These are phyloP conservation scores for Bungarus multicinctus DNA, from an alignment of 2,113 vertebrate species.

Conservation along the genomic window DNA sequence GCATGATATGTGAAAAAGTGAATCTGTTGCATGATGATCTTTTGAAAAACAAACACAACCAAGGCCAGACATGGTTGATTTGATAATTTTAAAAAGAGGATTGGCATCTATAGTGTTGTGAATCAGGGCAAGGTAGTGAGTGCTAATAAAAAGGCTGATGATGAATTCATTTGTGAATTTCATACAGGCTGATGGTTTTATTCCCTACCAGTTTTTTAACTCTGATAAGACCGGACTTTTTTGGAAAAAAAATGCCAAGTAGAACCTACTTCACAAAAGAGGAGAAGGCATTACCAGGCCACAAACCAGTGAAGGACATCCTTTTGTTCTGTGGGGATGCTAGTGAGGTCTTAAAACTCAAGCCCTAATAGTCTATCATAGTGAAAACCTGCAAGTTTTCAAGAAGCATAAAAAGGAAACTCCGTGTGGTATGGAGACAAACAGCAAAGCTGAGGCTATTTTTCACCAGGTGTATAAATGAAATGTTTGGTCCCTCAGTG, in stretches of 20 bases:
- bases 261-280: neutral
- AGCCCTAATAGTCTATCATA: neutral
- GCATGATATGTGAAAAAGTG: neutral
- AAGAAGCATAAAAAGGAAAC: neutral
- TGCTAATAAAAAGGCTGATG: neutral
- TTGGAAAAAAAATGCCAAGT: neutral
- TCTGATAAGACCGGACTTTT: neutral
- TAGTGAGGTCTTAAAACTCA: neutral
- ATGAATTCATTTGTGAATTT: neutral
- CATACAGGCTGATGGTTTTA: neutral
- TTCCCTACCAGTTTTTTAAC: neutral
- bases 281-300: neutral
- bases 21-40: neutral
- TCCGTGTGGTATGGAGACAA: neutral
- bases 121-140: neutral
- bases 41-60: neutral
- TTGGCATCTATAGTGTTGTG: neutral
- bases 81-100: neutral
- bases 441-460: neutral
- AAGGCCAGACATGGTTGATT: neutral
- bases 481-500: neutral
- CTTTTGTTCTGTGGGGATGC: neutral
- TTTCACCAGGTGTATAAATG: neutral
- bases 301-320: neutral
- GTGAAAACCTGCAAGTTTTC: neutral